These are phyloP conservation scores for Brachymystax lenok DNA, from an alignment of 2,797 vertebrate genomes.

Conservation along the genomic window DNA sequence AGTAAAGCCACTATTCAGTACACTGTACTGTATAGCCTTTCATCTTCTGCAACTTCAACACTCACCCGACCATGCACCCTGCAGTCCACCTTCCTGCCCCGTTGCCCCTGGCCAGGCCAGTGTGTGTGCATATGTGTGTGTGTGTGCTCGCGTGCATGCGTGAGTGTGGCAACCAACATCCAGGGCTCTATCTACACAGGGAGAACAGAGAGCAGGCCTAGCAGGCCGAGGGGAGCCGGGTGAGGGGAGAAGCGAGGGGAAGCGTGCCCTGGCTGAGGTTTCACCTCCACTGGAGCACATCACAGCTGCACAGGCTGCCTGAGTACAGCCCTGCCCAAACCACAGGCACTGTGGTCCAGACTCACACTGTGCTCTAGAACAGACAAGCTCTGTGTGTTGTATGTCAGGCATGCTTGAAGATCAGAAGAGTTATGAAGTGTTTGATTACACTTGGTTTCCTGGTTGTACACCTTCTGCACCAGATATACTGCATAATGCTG, in stretches of 20 bases:
- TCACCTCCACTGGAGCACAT: slow-evolving; percentile 11
- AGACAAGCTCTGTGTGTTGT: slow-evolving; percentile 12
- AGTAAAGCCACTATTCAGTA: slow-evolving; percentile 2
- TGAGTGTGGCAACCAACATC: too few species aligned
- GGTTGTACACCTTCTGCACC: not conserved
- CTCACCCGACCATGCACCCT: slow-evolving; percentile 18
- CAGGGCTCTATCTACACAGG: slow-evolving; percentile 33
- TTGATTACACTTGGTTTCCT: not conserved
- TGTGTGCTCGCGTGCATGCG: too few species aligned
- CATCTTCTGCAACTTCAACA: not conserved
- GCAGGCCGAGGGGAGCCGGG: not conserved
- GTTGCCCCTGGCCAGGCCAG: slow-evolving; percentile 32
- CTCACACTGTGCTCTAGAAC: slow-evolving; percentile 22
- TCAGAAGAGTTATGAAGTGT: not conserved
- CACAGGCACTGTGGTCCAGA: slow-evolving; percentile 26
- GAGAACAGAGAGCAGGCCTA: slow-evolving; percentile 1
- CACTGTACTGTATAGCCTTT: not conserved
- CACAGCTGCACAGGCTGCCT: slow-evolving; percentile 22
- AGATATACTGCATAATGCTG: not conserved
- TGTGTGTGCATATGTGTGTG: too few species aligned
- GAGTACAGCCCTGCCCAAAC: slow-evolving; percentile 36
- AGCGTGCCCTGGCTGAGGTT: slow-evolving; percentile 30
- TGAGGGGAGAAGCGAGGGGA: not conserved
- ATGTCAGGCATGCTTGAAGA: not conserved
- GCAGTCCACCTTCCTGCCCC: slow-evolving; percentile 30